A percentile compares a stretch with the other conserved stretches of the same genome.
phyloP scores from a whole-genome alignment of 2,797 vertebrate genomes.

The Limnodromus scolopaceus region DNA sequence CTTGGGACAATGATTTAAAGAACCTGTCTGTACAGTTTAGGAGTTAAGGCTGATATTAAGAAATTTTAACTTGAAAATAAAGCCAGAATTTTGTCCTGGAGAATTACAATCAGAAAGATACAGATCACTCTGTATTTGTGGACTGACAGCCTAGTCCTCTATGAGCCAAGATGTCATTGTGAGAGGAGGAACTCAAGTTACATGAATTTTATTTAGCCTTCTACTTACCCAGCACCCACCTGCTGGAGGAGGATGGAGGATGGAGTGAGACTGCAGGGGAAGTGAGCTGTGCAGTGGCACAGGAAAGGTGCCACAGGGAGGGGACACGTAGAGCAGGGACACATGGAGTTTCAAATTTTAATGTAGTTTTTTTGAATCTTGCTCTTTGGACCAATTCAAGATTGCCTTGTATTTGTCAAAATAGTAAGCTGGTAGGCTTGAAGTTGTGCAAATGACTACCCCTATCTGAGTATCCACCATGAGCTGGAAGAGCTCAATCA shows the following conservation, averaged over 20 bases:
- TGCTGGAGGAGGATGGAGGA: not conserved
- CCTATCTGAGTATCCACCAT: fast-evolving
- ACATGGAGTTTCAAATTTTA: not conserved
- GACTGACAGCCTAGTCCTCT: not conserved
- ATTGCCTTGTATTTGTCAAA: not conserved
- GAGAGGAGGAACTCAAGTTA: not conserved
- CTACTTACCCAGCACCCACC: not conserved
- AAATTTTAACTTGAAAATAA: not conserved
- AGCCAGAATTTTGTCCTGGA: not conserved
- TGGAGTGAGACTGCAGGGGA: not conserved
- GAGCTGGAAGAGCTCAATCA: not conserved
- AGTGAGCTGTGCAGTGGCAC: not conserved
- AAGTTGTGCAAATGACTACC: not conserved
- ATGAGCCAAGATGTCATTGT: not conserved
- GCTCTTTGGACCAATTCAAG: not conserved
- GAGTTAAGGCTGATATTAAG: not conserved
- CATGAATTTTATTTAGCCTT: not conserved
- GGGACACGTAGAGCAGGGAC: not conserved
- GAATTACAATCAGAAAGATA: not conserved
- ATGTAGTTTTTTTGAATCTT: not conserved
- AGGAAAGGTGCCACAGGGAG: not conserved
- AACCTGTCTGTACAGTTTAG: not conserved
- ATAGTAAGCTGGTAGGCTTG: not conserved
- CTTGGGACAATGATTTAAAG: not conserved
- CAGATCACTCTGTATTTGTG: not conserved